Base-by-base conservation (phyloP, 2,113 vertebrate genomes). In the Hymenochirus boettgeri region DNA sequence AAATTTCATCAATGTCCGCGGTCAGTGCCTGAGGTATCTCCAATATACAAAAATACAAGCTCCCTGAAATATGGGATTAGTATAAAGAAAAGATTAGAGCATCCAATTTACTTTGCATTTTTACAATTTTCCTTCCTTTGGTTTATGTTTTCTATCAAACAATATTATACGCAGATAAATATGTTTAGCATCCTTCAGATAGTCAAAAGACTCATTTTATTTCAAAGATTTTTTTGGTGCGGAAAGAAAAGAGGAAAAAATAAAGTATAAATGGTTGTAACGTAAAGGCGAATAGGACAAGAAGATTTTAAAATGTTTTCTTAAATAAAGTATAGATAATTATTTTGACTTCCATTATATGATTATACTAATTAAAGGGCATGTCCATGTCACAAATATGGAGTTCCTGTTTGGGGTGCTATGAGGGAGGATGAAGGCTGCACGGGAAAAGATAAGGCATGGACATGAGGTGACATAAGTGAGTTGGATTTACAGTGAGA, bases 1-100 rank as follows among this genome's bases (percentile, higher is more conserved):
- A 56, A 21, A 33, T 60, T 69, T 53, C 19, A 69, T 69, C 65
- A 69, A 52, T 69, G 65, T 69, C 65, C 59, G 24, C n/a, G n/a
- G 65, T 60, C 56, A 60, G 57, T 42, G 65, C 65, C 65, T 21
- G 57, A 58, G 65, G 65, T 69, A 60, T 50, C 57, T 53, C 65
- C 56, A 69, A 45, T 29, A 57, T 42, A 48, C 33, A 60, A 54
- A 22, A 37, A 51, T 60, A 58, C 31, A 24, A 58, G 56, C 25
- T 60, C 56, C 22, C 31, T 59, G 47, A 59, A 23, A 42, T 54
- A 59, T 50, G 56, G 47, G 33, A 19, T 31, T 11, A 31, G 18
- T 51, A 69, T 52, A 54, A 27, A 18, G 39, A 31, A 69, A 42
- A 60, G 24, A 60, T 59, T 69, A 46, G 29, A 53, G 19, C 39